phyloP scores from a whole-genome alignment of 2,888 invertebrate species.

The Morpho helenor region DNA sequence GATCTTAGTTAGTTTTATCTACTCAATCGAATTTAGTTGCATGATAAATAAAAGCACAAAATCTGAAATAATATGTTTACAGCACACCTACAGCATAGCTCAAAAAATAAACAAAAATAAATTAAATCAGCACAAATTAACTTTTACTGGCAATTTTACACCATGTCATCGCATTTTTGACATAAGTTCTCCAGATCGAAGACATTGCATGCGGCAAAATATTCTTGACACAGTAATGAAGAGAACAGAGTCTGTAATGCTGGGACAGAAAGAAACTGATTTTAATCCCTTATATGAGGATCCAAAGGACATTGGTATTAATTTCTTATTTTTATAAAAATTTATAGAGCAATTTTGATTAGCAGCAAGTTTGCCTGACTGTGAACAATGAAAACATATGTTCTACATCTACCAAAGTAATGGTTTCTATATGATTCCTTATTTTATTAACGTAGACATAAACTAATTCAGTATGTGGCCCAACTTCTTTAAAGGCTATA shows the following conservation, averaged over 20 bases:
- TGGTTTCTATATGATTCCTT: no score
- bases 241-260: slow-evolving; percentile 49
- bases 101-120: slow-evolving; percentile 33
- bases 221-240: slow-evolving; percentile 55
- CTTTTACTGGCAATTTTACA: slow-evolving; percentile 59
- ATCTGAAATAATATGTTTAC: slow-evolving; percentile 6
- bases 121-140: slow-evolving; percentile 43
- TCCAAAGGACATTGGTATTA: slow-evolving; percentile 62
- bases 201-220: slow-evolving; percentile 54
- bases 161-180: slow-evolving; percentile 42
- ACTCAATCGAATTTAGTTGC: no score
- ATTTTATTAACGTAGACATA: no score
- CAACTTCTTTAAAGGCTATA: no score
- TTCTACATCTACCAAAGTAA: no score
- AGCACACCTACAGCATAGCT: slow-evolving; percentile 34
- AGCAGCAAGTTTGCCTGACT: no score
- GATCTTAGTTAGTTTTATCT: no score
- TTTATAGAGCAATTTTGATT: no score
- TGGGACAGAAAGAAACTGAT: slow-evolving; percentile 34
- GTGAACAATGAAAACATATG: no score
- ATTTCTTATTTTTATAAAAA: not conserved
- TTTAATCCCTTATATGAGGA: slow-evolving; percentile 66
- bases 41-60: no score
- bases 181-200: slow-evolving; percentile 39
- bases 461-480: no score